A percentile compares a stretch with the other conserved stretches of the same genome.
These are phyloP conservation scores for Eulemur macaco DNA, from an alignment of 2,113 vertebrate genomes.

Conservation along the genomic window DNA sequence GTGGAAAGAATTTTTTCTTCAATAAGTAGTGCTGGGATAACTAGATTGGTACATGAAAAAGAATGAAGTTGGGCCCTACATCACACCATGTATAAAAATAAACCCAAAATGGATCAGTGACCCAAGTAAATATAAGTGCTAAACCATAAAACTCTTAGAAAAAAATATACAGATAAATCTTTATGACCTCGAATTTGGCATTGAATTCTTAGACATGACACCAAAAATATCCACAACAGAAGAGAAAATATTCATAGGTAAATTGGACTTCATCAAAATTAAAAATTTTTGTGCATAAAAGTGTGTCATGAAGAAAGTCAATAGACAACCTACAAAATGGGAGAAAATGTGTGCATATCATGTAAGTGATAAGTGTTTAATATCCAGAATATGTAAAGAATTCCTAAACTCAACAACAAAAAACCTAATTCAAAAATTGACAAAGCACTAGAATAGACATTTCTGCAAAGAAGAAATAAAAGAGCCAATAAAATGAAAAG, in stretches of 20 bases:
- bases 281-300: not conserved
- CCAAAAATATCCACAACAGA: not conserved
- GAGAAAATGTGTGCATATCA: not conserved
- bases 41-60: not conserved
- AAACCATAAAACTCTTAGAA: not conserved
- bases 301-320: not conserved
- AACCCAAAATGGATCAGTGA: not conserved
- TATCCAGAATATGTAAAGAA: not conserved
- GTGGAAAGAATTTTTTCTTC: slow-evolving; percentile 13
- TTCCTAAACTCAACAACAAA: not conserved
- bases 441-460: not conserved
- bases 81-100: not conserved
- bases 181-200: not conserved
- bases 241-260: not conserved
- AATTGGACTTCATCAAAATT: not conserved
- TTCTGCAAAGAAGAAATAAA: not conserved
- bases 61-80: not conserved
- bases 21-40: not conserved
- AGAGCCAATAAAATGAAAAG: not conserved
- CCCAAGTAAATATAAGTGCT: not conserved
- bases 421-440: not conserved
- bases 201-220: not conserved
- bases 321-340: not conserved
- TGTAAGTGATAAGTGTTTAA: not conserved
- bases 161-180: not conserved